Evolutionary conservation across 2,797 vertebrate genomes (phyloP).

Genomic region (Chaunax sp.): DNA sequence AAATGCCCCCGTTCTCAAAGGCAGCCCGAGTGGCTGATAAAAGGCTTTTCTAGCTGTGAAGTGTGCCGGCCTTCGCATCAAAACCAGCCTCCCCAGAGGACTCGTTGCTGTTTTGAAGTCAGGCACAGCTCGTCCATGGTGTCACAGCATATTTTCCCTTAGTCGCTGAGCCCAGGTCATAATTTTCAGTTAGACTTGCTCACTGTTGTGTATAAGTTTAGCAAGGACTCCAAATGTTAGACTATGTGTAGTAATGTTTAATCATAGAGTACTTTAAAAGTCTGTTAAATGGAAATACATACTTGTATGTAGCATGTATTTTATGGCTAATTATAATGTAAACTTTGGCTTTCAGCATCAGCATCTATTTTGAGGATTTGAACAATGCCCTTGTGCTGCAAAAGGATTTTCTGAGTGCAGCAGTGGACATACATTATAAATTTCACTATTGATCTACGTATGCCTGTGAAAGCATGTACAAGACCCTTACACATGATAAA

Average conservation of each 20-base stretch:
- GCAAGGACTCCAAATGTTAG: background rate
- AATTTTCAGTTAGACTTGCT: conserved; percentile 43
- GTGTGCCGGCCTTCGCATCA: conserved; percentile 69
- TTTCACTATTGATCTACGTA: conserved; percentile 50
- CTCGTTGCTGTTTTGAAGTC: conserved; percentile 67
- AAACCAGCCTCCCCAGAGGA: conserved; percentile 65
- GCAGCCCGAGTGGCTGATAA: conserved; percentile 77
- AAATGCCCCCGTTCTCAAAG: conserved; percentile 69
- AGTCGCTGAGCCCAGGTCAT: conserved; percentile 49
- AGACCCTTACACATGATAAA: conserved; percentile 36
- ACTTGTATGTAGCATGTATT: background rate
- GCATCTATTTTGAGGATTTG: conserved; percentile 26
- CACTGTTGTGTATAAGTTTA: conserved; percentile 10
- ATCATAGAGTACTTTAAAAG: background rate
- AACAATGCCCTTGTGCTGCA: conserved; percentile 25
- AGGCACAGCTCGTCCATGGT: conserved; percentile 59
- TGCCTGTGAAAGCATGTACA: conserved; percentile 46
- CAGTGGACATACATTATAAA: conserved; percentile 47
- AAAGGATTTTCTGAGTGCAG: conserved; percentile 32
- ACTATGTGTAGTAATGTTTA: background rate
- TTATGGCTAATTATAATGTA: conserved; percentile 36
- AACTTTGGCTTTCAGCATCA: conserved; percentile 35
- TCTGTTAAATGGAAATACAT: background rate
- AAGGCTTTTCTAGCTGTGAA: conserved; percentile 81
- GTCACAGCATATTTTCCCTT: conserved; percentile 73